phyloP scores from a whole-genome alignment of 2,797 vertebrate genomes.

The Gastrophryne carolinensis region DNA sequence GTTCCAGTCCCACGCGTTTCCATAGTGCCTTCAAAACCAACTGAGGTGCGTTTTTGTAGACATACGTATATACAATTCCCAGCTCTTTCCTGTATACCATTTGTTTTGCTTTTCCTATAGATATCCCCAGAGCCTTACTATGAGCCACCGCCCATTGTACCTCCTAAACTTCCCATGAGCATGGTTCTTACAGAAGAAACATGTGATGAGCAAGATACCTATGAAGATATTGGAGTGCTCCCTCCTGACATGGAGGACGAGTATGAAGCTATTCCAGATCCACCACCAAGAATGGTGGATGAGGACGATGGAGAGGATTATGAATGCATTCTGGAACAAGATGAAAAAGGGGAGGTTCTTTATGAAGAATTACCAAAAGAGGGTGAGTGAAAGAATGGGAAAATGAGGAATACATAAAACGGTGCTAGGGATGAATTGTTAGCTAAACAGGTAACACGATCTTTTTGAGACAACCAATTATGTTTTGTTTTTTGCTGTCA shows the following conservation, averaged over 20 bases:
- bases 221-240: slow-evolving; percentile 6
- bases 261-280: slow-evolving; percentile 70
- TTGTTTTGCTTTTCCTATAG: neutral
- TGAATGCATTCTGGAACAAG: slow-evolving; percentile 66
- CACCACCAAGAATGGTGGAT: slow-evolving; percentile 37
- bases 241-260: slow-evolving; percentile 49
- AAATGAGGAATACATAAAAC: too few species aligned
- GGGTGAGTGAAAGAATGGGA: slow-evolving; percentile 26
- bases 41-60: neutral
- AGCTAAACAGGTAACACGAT: too few species aligned
- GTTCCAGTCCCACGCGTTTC: slow-evolving; percentile 46
- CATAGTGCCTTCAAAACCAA: neutral
- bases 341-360: neutral
- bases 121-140: slow-evolving; percentile 57
- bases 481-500: too few species aligned
- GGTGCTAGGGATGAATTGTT: too few species aligned
- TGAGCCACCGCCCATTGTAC: slow-evolving; percentile 74
- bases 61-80: too few species aligned
- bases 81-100: neutral
- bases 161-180: slow-evolving; percentile 64
- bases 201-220: slow-evolving; percentile 64
- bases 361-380: slow-evolving; percentile 44
- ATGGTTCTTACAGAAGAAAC: slow-evolving; percentile 30
- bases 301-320: slow-evolving; percentile 61
- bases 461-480: too few species aligned